These are phyloP conservation scores for Aproaerema taeniolella DNA, from an alignment of 2,888 invertebrate genomes.

Conservation along the genomic window DNA sequence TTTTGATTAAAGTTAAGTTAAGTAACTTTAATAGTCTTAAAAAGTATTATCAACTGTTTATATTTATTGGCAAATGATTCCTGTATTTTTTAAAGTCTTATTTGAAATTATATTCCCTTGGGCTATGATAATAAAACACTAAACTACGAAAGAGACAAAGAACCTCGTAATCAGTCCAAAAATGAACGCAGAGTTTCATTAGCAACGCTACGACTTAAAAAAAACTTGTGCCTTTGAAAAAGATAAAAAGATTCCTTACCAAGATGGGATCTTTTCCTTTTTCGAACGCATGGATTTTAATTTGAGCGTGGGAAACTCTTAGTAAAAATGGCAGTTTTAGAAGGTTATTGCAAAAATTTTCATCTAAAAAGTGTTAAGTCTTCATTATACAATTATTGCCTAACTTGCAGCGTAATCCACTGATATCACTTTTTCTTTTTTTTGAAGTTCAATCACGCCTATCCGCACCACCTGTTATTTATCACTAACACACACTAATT, in stretches of 20 bases:
- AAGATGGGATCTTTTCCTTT: neutral
- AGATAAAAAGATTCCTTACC: too few species aligned
- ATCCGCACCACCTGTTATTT: conserved; percentile 67
- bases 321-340: conserved; percentile 68
- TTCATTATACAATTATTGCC: conserved; percentile 66
- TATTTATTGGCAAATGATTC: too few species aligned
- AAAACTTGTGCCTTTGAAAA: too few species aligned
- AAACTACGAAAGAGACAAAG: conserved; percentile 56
- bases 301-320: neutral
- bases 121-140: conserved; percentile 23
- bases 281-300: neutral
- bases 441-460: conserved; percentile 39
- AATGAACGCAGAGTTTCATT: conserved; percentile 16
- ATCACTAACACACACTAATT: conserved; percentile 60
- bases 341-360: conserved; percentile 60
- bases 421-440: too few species aligned
- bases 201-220: too few species aligned
- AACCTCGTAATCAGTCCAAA: conserved; percentile 50
- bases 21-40: too few species aligned
- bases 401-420: conserved; percentile 37
- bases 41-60: too few species aligned
- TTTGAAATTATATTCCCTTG: too few species aligned
- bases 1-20: too few species aligned
- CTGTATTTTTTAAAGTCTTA: too few species aligned
- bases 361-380: conserved; percentile 68